Evolutionary conservation across 2,113 vertebrate species (phyloP), one percentile per base, ranked within the genome.

Genomic region (Lophochroa leadbeateri): DNA sequence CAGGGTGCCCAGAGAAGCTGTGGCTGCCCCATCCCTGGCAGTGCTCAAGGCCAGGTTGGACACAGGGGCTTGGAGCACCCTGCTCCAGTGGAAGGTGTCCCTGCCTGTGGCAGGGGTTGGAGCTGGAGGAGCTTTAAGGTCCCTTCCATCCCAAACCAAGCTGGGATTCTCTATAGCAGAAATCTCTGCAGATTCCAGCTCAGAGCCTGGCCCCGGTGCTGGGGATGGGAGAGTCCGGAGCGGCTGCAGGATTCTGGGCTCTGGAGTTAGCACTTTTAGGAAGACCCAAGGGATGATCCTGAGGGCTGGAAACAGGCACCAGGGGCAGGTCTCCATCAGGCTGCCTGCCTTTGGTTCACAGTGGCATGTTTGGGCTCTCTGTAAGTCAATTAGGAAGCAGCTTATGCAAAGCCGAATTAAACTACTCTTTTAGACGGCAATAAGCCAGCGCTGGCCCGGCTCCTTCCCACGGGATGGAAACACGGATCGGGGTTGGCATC

Each of bases 341-440:
- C 57, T 58, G 57, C 57, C 33, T 35, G 57, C 57, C 21, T 35
- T 58, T 35, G 33, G 21, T 58, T 35, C 57, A 7, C 33, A 23
- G 33, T 15, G 67, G 67, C 33, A 3, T 43, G 9, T 55, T 82
- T 87, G 49, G 83, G 60, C 60, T 68, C 24, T 21, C 72, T 2
- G 0, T 88, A 86, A 93, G 93, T 80, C 84, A 88, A 64, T 88
- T 84, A 84, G 79, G 75, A 91, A 75, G 74, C 8, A 58, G 79
- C 63, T 94, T 94, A 94, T 5, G 79, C 79, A 91, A 88, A 88
- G 67, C 93, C 68, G 68, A 88, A 88, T 88, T 91, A 83, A 58
- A 33, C 37, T 2, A 16, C 88, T 25, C 79, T 82, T 82, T 64
- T 79, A 80, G 89, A 13, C 43, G 1, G 55, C 29, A 28, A 4